Percentiles rank a stretch among this genome's conserved stretches.
Conservation (phyloP, 2,797 vertebrate genomes). For the Hirundo rustica region DNA sequence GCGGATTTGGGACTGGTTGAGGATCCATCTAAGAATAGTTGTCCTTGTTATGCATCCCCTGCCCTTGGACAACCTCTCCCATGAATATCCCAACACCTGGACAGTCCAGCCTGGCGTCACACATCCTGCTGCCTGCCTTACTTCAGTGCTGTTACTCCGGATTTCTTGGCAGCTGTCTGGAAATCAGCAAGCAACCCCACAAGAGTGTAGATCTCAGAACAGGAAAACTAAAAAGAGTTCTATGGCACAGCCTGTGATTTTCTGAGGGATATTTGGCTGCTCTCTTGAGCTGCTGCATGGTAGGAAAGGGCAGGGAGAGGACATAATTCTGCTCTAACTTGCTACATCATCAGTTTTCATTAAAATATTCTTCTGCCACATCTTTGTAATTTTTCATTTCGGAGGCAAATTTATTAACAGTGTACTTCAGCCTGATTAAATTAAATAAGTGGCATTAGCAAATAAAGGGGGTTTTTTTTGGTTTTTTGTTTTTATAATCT, state of each 20-base stretch:
- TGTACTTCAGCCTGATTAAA: constrained; percentile 53
- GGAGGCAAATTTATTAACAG: constrained; percentile 64
- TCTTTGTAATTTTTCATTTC: constrained; percentile 50
- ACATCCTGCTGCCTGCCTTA: neutral
- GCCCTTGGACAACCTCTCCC: neutral
- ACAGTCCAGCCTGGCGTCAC: neutral
- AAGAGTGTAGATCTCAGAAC: neutral
- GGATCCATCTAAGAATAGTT: neutral
- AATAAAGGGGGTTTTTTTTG: neutral
- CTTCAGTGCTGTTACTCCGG: neutral
- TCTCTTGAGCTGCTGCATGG: neutral
- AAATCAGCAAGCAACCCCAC: neutral
- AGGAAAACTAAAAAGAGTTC: neutral
- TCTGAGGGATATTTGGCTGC: neutral
- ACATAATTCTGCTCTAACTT: neutral
- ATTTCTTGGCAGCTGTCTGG: neutral
- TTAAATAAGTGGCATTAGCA: constrained; percentile 60
- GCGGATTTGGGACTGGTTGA: neutral
- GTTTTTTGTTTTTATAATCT: neutral
- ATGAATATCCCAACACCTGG: neutral
- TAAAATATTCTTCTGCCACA: constrained; percentile 34
- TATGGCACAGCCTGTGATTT: accelerated
- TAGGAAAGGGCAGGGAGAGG: neutral
- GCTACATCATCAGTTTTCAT: constrained; percentile 45
- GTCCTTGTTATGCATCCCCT: neutral